These are phyloP conservation scores for Chrysopa pallens DNA, from an alignment of 1,140 invertebrate species.

Conservation along the genomic window DNA sequence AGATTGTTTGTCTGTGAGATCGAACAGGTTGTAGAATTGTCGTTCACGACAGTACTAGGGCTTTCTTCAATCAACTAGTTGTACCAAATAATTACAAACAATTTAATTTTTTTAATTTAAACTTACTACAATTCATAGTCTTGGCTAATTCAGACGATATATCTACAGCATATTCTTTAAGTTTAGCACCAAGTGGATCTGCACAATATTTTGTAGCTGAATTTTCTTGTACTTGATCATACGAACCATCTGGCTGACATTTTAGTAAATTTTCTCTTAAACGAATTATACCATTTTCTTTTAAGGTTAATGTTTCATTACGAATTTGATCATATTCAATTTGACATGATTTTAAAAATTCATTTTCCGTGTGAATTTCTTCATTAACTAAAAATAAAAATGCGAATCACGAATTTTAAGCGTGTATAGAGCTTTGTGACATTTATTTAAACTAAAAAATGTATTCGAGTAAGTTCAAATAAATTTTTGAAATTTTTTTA, in stretches of 20 bases:
- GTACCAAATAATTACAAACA: too few relatives aligned
- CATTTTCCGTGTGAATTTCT: slow-evolving; percentile 11
- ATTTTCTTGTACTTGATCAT: slow-evolving; percentile 16
- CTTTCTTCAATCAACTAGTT: too few relatives aligned
- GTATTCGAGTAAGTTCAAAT: too few relatives aligned
- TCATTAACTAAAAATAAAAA: slow-evolving; percentile 13
- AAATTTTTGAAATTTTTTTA: too few relatives aligned
- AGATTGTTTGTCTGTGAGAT: too few relatives aligned
- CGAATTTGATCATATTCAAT: slow-evolving; percentile 18
- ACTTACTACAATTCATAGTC: slow-evolving; percentile 38
- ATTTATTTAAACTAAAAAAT: too few relatives aligned
- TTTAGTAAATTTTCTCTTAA: slow-evolving; percentile 19
- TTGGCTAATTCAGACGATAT: slow-evolving; percentile 15
- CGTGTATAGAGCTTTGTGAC: too few relatives aligned
- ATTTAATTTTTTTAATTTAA: too few relatives aligned
- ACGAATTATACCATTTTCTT: slow-evolving; percentile 17
- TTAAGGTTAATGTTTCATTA: slow-evolving; percentile 16
- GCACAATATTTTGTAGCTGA: slow-evolving; percentile 29
- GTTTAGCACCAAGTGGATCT: slow-evolving; percentile 24
- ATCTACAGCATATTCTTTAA: slow-evolving; percentile 23
- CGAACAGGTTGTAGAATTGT: too few relatives aligned
- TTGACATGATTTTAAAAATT: slow-evolving; percentile 29
- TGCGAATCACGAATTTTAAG: too few relatives aligned
- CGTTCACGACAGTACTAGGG: too few relatives aligned
- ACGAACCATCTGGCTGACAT: slow-evolving; percentile 35